Conservation (phyloP, 2,888 invertebrate species). For the Amiota minor region DNA sequence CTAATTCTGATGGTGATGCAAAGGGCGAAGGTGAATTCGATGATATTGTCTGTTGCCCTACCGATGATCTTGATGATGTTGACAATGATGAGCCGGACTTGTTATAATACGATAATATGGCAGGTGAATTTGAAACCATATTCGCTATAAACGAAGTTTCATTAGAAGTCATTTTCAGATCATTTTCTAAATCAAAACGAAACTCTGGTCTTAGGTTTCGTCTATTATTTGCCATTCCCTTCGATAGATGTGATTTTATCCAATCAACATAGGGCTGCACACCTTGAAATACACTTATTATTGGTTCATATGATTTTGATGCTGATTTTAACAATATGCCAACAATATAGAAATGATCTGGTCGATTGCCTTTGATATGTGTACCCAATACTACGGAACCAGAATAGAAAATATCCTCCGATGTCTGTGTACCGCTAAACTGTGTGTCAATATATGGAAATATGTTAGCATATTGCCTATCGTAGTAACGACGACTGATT, state of each 20-base stretch:
- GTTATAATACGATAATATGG: too few relatives aligned
- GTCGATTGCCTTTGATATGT: constrained; percentile 43
- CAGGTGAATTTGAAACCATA: too few relatives aligned
- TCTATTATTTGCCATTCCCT: neutral
- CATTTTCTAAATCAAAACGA: too few relatives aligned
- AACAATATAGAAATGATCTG: constrained; percentile 47
- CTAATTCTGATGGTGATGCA: too few relatives aligned
- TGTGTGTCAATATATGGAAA: constrained; percentile 30
- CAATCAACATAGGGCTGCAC: constrained; percentile 42
- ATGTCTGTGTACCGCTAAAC: constrained; percentile 47
- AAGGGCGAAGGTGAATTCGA: too few relatives aligned
- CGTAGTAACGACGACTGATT: constrained; percentile 1
- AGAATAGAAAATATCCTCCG: constrained; percentile 39
- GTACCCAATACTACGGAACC: constrained; percentile 46
- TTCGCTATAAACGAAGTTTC: too few relatives aligned
- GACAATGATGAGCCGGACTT: too few relatives aligned
- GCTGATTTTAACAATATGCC: constrained; percentile 38
- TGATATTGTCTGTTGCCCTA: too few relatives aligned
- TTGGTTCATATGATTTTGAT: neutral
- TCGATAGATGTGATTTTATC: constrained; percentile 32
- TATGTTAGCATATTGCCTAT: neutral
- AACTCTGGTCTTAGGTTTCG: too few relatives aligned
- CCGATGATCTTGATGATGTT: too few relatives aligned
- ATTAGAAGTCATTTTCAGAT: too few relatives aligned
- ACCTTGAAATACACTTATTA: constrained; percentile 44